A percentile compares a stretch with the other conserved stretches of the same genome.
Evolutionary conservation across 2,113 vertebrate species (phyloP).

Genomic region (Orycteropus afer): DNA sequence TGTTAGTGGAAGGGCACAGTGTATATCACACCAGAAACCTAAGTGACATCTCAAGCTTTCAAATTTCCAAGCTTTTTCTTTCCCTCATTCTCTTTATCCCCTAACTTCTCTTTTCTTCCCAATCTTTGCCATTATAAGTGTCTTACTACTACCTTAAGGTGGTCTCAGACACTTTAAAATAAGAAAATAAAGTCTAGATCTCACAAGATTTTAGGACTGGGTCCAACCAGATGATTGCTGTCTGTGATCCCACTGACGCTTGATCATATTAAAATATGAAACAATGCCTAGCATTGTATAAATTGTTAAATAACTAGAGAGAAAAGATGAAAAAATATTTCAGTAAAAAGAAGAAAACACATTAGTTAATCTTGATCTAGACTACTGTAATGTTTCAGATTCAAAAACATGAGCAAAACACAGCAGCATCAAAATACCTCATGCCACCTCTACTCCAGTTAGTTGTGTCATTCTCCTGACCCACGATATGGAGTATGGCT

Average conservation of each 20-base stretch:
- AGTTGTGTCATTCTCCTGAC: not conserved
- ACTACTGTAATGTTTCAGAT: not conserved
- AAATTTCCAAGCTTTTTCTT: not conserved
- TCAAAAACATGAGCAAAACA: not conserved
- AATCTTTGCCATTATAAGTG: not conserved
- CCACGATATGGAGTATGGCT: not conserved
- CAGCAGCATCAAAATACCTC: not conserved
- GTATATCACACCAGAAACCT: not conserved
- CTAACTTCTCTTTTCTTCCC: not conserved
- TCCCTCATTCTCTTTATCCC: not conserved
- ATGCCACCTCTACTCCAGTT: not conserved
- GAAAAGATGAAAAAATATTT: slow-evolving; percentile 19
- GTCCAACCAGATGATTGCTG: slow-evolving; percentile 5
- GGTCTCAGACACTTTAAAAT: not conserved
- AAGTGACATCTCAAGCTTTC: not conserved
- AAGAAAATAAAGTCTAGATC: not conserved
- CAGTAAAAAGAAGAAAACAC: not conserved
- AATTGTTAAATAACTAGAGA: not conserved
- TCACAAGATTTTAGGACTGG: not conserved
- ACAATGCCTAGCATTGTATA: not conserved
- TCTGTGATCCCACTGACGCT: not conserved
- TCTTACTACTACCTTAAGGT: not conserved
- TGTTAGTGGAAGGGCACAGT: not conserved
- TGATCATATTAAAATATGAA: not conserved
- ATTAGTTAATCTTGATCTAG: not conserved